Percentiles rank a stretch among this genome's conserved stretches.
These are phyloP conservation scores for Drosophila maculinotata DNA, from an alignment of 2,888 invertebrate genomes.

Conservation along the genomic window DNA sequence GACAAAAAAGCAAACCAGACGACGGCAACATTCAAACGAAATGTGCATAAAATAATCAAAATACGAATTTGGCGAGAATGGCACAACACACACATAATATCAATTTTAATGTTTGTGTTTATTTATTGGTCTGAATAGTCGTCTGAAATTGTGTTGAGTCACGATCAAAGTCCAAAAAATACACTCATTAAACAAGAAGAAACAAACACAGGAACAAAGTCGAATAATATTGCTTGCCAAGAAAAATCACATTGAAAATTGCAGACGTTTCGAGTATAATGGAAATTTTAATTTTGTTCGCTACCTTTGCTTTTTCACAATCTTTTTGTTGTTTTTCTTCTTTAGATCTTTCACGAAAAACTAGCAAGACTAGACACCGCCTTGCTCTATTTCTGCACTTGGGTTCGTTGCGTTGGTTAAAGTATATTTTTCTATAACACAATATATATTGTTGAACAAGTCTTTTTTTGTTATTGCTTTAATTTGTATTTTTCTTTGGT, in stretches of 20 bases:
- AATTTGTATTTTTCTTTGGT: conserved; percentile 11
- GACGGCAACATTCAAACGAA: conserved; percentile 16
- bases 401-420: conserved; percentile 15
- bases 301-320: conserved; percentile 43
- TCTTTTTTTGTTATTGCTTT: conserved; percentile 23
- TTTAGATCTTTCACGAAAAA: conserved; percentile 51
- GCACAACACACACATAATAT: too few relatives aligned
- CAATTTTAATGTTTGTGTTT: conserved; percentile 49
- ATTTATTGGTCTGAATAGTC: conserved; percentile 36
- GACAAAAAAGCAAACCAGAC: not conserved
- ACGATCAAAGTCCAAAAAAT: conserved; percentile 73
- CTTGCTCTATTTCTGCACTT: conserved; percentile 75
- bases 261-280: conserved; percentile 65
- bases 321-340: conserved; percentile 14
- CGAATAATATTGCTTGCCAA: conserved; percentile 64
- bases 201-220: conserved; percentile 62
- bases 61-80: conserved; percentile 28
- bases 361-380: conserved; percentile 58
- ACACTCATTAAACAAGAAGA: conserved; percentile 40
- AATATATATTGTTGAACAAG: conserved; percentile 35
- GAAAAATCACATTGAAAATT: conserved; percentile 59
- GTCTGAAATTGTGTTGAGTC: conserved; percentile 68
- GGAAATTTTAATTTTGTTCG: conserved; percentile 62
- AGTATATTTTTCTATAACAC: conserved; percentile 26
- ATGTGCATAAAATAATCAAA: conserved; percentile 20